These are phyloP conservation scores for Yponomeuta evonymella DNA, from an alignment of 2,888 invertebrate genomes.

Conservation along the genomic window DNA sequence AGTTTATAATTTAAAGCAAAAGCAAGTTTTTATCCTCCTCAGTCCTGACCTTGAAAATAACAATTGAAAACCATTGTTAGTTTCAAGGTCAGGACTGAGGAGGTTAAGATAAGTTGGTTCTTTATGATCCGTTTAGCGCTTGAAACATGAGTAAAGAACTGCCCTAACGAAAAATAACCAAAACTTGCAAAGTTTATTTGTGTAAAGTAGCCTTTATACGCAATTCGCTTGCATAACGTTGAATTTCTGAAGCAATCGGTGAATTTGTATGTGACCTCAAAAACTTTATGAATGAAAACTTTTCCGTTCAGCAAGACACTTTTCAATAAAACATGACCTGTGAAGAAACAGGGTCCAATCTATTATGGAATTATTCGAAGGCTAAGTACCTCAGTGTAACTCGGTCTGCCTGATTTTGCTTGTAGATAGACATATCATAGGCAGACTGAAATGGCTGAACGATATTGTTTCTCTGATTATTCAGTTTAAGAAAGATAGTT, in stretches of 20 bases:
- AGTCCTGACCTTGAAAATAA: too few relatives aligned
- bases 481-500: too few relatives aligned
- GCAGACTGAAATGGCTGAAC: neutral
- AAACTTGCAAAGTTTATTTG: too few relatives aligned
- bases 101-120: too few relatives aligned
- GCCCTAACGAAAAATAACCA: too few relatives aligned
- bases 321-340: conserved; percentile 1
- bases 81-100: too few relatives aligned
- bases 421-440: neutral
- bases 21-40: too few relatives aligned
- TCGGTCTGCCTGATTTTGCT: neutral
- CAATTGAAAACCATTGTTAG: too few relatives aligned
- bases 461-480: too few relatives aligned
- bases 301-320: neutral
- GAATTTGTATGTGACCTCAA: conserved; percentile 4
- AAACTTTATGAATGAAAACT: conserved; percentile 9
- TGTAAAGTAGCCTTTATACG: neutral
- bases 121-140: too few relatives aligned
- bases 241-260: neutral
- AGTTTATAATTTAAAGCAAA: too few relatives aligned
- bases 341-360: neutral
- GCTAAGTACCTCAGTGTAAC: neutral
- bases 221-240: neutral
- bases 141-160: too few relatives aligned
- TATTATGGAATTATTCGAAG: conserved; percentile 3